These are phyloP conservation scores for Myiothlypis coronata DNA, from an alignment of 2,797 vertebrate species.

Conservation along the genomic window DNA sequence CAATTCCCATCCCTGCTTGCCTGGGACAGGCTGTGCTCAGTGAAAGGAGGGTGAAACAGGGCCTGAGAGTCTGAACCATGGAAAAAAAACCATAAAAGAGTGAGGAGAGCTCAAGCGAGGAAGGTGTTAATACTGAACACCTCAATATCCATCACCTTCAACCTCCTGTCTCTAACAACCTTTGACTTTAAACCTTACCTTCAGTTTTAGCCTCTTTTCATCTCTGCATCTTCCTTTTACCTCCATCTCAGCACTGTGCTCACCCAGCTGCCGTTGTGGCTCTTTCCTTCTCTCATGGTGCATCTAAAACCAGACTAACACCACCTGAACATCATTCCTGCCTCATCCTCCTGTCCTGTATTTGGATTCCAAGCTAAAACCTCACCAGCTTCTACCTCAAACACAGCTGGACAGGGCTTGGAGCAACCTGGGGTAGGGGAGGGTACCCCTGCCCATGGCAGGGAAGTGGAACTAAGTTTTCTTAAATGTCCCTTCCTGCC, in stretches of 20 bases:
- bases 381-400: neutral
- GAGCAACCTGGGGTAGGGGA: neutral
- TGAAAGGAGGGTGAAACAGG: neutral
- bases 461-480: neutral
- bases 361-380: neutral
- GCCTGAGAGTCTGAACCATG: neutral
- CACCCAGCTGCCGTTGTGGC: neutral
- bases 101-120: neutral
- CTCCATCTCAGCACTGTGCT: neutral
- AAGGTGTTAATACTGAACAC: neutral
- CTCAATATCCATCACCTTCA: neutral
- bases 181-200: neutral
- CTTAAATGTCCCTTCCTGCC: neutral
- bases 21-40: neutral
- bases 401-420: accelerated
- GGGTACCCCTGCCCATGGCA: neutral
- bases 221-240: neutral
- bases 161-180: neutral
- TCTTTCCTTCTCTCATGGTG: neutral
- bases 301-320: neutral
- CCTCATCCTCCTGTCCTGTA: neutral
- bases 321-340: neutral
- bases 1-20: neutral
- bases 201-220: neutral
- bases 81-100: neutral